Base-by-base conservation (phyloP, 2,113 vertebrate genomes). In the Carassius gibelio region DNA sequence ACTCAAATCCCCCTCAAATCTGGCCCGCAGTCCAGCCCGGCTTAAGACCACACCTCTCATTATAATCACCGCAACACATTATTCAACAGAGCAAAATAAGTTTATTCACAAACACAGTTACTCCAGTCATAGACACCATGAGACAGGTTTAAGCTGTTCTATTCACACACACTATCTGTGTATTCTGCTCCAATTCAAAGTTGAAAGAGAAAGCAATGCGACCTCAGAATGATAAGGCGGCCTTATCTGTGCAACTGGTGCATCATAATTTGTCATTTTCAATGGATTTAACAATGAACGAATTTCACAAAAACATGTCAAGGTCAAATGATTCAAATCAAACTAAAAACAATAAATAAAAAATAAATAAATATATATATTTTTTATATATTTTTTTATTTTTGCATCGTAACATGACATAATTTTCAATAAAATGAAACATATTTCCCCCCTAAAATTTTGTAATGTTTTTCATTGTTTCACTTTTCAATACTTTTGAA, bases 31-130 rank as follows among this genome's bases (percentile, higher is more conserved):
- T 93, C 91, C 87, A 90, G 83, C 77, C 90, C 83, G 89, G 85
- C 62, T 87, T 88, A 38, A 82, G 88, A 71, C 83, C 81, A 75
- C 74, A 88, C 85, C 88, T 88, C 89, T 88, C 87, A 89, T 89
- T 88, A 88, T 90, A 90, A 92, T 90, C 91, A 92, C 89, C 78
- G 87, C 75, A 89, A 83, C 81, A 84, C 62, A 90, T 88, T 93
- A 92, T 92, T 90, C 84, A 93, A 91, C 81, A 52, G 69, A 84
- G 81, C 55, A 64, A 66, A 26, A 86, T 45, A 66, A 17, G 64
- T 19, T 11, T 17, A 19, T n/a, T 57, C 76, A 48, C 77, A 88
- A 64, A 84, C 61, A 81, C 62, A 81, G 75, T 52, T 61, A 62
- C 78, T 75, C 50, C 80, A 59, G 50, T 66, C 55, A 50, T 61